phyloP scores from a whole-genome alignment of 2,797 vertebrate genomes.

The Pipistrellus nathusii region DNA sequence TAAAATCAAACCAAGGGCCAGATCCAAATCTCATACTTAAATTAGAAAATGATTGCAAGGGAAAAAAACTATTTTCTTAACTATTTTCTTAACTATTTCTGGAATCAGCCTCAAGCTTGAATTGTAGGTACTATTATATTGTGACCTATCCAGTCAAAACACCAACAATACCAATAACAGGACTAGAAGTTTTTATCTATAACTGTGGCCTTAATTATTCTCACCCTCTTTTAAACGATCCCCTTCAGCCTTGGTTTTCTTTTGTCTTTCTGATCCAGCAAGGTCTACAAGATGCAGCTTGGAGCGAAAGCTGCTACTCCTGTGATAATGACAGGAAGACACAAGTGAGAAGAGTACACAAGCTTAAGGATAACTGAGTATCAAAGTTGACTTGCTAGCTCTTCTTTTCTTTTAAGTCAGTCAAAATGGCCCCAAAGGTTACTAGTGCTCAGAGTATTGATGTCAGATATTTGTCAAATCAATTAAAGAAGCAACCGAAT shows the following conservation, averaged over 20 bases:
- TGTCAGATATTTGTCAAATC: neutral
- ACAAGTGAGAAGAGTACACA: neutral
- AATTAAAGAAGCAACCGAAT: neutral
- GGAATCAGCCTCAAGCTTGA: constrained; percentile 49
- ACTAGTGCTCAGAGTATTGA: constrained; percentile 16
- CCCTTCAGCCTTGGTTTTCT: constrained; percentile 98
- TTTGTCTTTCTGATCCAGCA: constrained; percentile 97
- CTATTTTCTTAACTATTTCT: constrained; percentile 59
- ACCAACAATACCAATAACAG: neutral
- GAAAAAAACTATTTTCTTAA: constrained; percentile 68
- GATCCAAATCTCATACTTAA: constrained; percentile 70
- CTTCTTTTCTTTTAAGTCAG: constrained; percentile 50
- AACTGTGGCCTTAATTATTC: constrained; percentile 32
- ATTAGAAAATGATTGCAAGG: constrained; percentile 63
- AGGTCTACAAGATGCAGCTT: constrained; percentile 98
- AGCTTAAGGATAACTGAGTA: neutral
- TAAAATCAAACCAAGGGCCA: constrained; percentile 68
- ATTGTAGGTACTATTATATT: constrained; percentile 45
- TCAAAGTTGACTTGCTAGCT: neutral
- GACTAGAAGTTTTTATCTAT: neutral
- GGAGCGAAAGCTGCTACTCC: constrained; percentile 91
- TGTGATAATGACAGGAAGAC: constrained; percentile 75
- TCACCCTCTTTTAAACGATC: constrained; percentile 97
- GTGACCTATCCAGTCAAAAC: constrained; percentile 10
- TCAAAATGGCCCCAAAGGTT: constrained; percentile 25